A percentile compares a stretch with the other conserved stretches of the same genome.
These are phyloP conservation scores for Noctua janthe DNA, from an alignment of 2,888 invertebrate genomes.

Conservation along the genomic window DNA sequence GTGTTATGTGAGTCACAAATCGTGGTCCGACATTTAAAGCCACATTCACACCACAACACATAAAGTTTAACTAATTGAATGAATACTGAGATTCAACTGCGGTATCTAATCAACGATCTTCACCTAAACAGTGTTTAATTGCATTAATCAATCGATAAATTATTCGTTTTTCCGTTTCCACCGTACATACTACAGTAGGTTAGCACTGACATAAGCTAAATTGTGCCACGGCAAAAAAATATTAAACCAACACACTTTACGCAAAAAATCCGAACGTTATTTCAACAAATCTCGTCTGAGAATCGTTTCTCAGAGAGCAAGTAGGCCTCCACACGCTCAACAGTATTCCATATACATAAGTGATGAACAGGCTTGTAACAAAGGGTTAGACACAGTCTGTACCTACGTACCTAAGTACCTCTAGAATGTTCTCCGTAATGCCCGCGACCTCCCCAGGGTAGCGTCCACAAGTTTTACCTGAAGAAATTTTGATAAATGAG, in stretches of 20 bases:
- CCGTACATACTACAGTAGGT: neutral
- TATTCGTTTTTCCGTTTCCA: constrained; percentile 4
- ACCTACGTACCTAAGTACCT: constrained; percentile 43
- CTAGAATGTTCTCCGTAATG: constrained; percentile 48
- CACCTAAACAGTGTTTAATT: constrained; percentile 31
- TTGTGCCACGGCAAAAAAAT: constrained; percentile 15
- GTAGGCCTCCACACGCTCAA: constrained; percentile 29
- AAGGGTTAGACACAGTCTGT: constrained; percentile 61
- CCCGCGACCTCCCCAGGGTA: constrained; percentile 33
- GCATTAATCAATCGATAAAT: constrained; percentile 35
- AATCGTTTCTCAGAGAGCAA: constrained; percentile 29
- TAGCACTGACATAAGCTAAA: constrained; percentile 1
- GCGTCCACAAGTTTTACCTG: constrained; percentile 58
- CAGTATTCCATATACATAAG: constrained; percentile 61
- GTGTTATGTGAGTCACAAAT: constrained; percentile 43
- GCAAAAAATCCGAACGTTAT: constrained; percentile 37
- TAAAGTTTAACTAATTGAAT: constrained; percentile 44
- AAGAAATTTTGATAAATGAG: constrained; percentile 68
- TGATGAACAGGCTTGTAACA: constrained; percentile 63
- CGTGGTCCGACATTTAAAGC: constrained; percentile 47
- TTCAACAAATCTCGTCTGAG: constrained; percentile 32
- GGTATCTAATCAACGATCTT: constrained; percentile 31
- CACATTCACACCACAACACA: constrained; percentile 27
- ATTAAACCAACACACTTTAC: constrained; percentile 24
- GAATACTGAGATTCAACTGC: constrained; percentile 5